Evolutionary conservation across 2,113 vertebrate species (phyloP).

Genomic region (Paracanthobrama guichenoti): DNA sequence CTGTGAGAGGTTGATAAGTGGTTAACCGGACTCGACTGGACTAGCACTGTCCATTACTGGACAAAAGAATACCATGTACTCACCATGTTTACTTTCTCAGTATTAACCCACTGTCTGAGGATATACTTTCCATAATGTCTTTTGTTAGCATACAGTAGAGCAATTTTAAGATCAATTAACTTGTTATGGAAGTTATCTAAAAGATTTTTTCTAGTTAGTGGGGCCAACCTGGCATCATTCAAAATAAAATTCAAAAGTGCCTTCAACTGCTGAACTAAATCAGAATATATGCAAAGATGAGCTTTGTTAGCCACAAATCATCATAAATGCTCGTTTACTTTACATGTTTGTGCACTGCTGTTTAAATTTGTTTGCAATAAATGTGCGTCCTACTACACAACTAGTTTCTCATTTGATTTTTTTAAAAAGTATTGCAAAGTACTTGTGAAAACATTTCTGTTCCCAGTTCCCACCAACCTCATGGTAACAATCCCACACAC

Average conservation of each 20-base stretch:
- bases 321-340: conserved; percentile 9
- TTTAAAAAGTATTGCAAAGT: neutral
- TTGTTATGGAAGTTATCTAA: conserved; percentile 44
- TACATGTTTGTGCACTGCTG: conserved; percentile 30
- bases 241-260: conserved; percentile 26
- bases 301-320: conserved; percentile 29
- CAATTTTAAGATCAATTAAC: conserved; percentile 58
- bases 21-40: conserved; percentile 19
- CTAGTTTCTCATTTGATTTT: neutral
- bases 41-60: conserved; percentile 4
- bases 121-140: conserved; percentile 50
- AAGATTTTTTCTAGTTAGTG: conserved; percentile 32
- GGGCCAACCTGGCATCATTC: conserved; percentile 31
- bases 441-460: neutral
- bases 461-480: neutral
- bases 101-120: conserved; percentile 51
- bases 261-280: conserved; percentile 61
- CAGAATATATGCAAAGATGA: conserved; percentile 48
- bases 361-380: conserved; percentile 53
- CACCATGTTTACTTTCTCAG: conserved; percentile 47
- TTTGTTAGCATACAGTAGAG: conserved; percentile 50
- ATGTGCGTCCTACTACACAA: conserved; percentile 24
- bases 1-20: conserved; percentile 23
- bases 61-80: conserved; percentile 39
- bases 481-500: neutral